phyloP scores from a whole-genome alignment of 1,140 invertebrate species.

The Heliconius congener region DNA sequence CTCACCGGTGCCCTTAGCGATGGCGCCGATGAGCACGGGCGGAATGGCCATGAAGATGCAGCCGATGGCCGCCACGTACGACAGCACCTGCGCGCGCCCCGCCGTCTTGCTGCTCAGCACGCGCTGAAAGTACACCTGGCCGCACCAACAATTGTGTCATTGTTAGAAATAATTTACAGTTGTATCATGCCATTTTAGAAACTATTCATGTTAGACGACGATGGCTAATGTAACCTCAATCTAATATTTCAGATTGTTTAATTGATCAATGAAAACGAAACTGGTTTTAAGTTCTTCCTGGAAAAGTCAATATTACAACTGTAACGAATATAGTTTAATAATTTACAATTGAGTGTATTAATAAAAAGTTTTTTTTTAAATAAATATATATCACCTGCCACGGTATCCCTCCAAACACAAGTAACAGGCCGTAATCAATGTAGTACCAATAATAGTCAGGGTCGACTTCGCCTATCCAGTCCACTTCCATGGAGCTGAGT shows the following conservation, averaged over 20 bases:
- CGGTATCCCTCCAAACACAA: constrained; percentile 98
- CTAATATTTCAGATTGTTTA: too few species aligned
- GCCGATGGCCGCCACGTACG: constrained; percentile 97
- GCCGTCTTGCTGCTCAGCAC: constrained; percentile 98
- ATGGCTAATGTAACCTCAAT: too few species aligned
- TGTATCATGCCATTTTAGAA: too few species aligned
- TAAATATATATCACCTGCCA: constrained; percentile 89
- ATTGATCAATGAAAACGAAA: too few species aligned
- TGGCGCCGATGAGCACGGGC: constrained; percentile 96
- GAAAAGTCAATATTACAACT: too few species aligned
- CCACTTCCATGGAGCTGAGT: constrained; percentile 89
- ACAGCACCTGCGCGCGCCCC: constrained; percentile 94
- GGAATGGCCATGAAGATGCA: constrained; percentile 98
- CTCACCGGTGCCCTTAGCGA: constrained; percentile 95
- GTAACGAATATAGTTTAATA: too few species aligned
- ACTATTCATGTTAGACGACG: too few species aligned
- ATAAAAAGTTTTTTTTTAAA: too few species aligned
- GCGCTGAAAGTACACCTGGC: constrained; percentile 97
- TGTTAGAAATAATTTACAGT: too few species aligned
- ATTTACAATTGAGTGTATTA: too few species aligned
- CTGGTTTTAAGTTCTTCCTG: too few species aligned
- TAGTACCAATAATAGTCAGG: constrained; percentile 90
- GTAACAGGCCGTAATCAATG: constrained; percentile 93
- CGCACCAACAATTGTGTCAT: not conserved
- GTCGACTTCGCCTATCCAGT: constrained; percentile 94